Conservation (phyloP, 2,113 vertebrate species). For the Stigmatopora nigra region DNA sequence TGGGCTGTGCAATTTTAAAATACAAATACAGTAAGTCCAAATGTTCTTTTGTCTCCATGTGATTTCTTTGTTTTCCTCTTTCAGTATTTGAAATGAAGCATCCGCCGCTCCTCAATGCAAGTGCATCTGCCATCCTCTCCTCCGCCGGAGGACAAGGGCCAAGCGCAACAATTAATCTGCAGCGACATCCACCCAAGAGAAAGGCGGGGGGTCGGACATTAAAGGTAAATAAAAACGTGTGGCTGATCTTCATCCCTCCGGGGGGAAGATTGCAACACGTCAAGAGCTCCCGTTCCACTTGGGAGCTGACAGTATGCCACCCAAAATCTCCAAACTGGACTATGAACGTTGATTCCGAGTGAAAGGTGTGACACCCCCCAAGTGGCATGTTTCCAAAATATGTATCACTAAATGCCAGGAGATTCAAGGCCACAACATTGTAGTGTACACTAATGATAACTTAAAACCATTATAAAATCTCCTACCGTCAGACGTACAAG, state of each 20-base stretch:
- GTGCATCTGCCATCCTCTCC: slow-evolving; percentile 24
- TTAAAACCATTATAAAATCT: too few relatives aligned
- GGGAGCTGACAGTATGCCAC: slow-evolving; percentile 29
- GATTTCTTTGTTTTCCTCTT: slow-evolving; percentile 9
- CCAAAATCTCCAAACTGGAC: slow-evolving; percentile 19
- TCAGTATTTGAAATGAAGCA: slow-evolving; percentile 1
- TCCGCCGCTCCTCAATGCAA: slow-evolving; percentile 17
- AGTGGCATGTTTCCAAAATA: slow-evolving; percentile 14
- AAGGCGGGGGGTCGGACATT: slow-evolving; percentile 6
- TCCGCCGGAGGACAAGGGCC: slow-evolving; percentile 33
- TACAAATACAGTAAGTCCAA: not conserved
- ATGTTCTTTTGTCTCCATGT: slow-evolving; percentile 35
- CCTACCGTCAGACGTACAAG: too few relatives aligned
- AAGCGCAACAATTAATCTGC: slow-evolving; percentile 26
- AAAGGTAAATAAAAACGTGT: slow-evolving; percentile 39
- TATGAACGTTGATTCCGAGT: slow-evolving; percentile 21
- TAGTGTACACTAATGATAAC: not conserved
- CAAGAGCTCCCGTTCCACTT: slow-evolving; percentile 1
- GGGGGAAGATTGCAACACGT: slow-evolving; percentile 7
- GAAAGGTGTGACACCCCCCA: slow-evolving; percentile 29
- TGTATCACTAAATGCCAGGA: not conserved
- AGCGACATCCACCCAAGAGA: slow-evolving; percentile 39
- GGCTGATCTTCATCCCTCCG: slow-evolving; percentile 5
- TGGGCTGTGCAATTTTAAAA: not conserved
- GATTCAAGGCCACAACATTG: too few relatives aligned